These are phyloP conservation scores for Condylostylus longicornis DNA, from an alignment of 1,140 invertebrate species.

Conservation along the genomic window DNA sequence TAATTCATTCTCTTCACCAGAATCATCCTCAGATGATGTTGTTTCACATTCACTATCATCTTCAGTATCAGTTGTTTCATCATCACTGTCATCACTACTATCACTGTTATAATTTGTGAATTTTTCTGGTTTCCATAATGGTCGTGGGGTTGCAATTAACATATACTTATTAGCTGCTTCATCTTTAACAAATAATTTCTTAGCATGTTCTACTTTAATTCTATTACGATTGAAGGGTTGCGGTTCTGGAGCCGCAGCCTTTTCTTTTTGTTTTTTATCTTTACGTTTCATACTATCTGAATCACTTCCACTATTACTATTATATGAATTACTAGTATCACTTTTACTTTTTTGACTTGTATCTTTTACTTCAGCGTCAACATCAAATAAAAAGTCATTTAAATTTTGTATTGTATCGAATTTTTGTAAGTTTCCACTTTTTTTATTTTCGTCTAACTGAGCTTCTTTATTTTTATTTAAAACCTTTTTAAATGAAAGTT, in stretches of 20 bases:
- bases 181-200: slow-evolving; percentile 35
- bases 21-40: neutral
- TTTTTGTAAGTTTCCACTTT: too few relatives aligned
- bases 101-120: slow-evolving; percentile 10
- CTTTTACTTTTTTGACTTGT: too few relatives aligned
- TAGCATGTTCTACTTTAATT: slow-evolving; percentile 27
- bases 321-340: too few relatives aligned
- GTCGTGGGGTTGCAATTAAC: slow-evolving; percentile 40
- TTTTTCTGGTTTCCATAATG: slow-evolving; percentile 37
- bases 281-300: slow-evolving; percentile 31
- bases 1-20: neutral
- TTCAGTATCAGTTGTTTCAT: slow-evolving; percentile 17
- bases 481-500: too few relatives aligned
- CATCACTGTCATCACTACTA: slow-evolving; percentile 23
- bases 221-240: slow-evolving; percentile 22
- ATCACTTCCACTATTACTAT: too few relatives aligned
- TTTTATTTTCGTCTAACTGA: too few relatives aligned
- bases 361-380: too few relatives aligned
- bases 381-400: too few relatives aligned
- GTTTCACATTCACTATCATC: slow-evolving; percentile 8
- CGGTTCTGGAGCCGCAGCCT: slow-evolving; percentile 20
- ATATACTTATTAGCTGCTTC: slow-evolving; percentile 37
- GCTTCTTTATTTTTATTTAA: too few relatives aligned
- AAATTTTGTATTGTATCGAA: too few relatives aligned
- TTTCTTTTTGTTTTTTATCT: slow-evolving; percentile 20